Evolutionary conservation across 2,888 invertebrate species (phyloP).

Genomic region (Tyria jacobaeae): DNA sequence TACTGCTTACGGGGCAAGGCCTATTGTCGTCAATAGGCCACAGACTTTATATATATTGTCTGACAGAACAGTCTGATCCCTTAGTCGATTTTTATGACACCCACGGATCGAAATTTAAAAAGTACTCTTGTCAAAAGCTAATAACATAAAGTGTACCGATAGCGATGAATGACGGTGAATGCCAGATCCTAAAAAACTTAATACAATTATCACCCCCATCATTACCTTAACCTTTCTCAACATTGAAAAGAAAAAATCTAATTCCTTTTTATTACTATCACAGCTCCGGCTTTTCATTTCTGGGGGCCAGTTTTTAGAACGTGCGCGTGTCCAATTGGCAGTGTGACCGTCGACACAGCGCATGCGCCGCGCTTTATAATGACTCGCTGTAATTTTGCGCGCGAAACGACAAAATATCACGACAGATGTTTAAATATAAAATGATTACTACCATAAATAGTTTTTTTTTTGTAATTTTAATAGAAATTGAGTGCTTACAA

Average conservation of each 20-base stretch:
- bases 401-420: constrained; percentile 57
- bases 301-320: constrained; percentile 15
- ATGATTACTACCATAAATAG: not conserved
- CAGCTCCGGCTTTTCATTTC: not conserved
- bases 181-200: not conserved
- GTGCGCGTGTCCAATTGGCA: constrained; percentile 50
- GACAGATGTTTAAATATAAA: constrained; percentile 23
- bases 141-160: too few relatives aligned
- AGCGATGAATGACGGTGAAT: not conserved
- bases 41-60: too few relatives aligned
- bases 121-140: too few relatives aligned
- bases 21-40: too few relatives aligned
- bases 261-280: constrained; percentile 4
- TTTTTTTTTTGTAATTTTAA: constrained; percentile 10
- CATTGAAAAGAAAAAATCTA: constrained; percentile 4
- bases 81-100: too few relatives aligned
- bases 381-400: constrained; percentile 64
- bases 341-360: constrained; percentile 63
- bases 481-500: constrained; percentile 54
- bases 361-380: constrained; percentile 65
- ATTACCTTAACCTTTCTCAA: not conserved
- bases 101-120: too few relatives aligned
- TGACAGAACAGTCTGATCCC: too few relatives aligned
- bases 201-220: not conserved
- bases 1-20: too few relatives aligned